Percentiles rank a stretch among this genome's conserved stretches.
Evolutionary conservation across 2,797 vertebrate species (phyloP).

Genomic region (Notolepis coatsorum): DNA sequence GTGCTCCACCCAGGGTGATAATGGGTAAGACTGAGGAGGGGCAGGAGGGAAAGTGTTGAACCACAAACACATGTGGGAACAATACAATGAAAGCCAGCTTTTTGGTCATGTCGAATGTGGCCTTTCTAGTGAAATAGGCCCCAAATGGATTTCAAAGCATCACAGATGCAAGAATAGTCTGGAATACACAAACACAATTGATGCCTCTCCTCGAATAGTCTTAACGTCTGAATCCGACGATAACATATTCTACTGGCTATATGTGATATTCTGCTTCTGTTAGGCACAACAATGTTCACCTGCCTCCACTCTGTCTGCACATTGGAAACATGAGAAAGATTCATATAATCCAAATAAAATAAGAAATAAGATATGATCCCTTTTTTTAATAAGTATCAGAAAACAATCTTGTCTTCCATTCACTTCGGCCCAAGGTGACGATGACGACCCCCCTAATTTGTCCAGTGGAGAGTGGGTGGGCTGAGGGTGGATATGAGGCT

Average conservation of each 20-base stretch:
- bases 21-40: slow-evolving; percentile 18
- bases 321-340: slow-evolving; percentile 37
- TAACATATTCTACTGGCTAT: slow-evolving; percentile 23
- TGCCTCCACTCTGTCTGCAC: slow-evolving; percentile 37
- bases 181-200: slow-evolving; percentile 6
- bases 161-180: slow-evolving; percentile 66
- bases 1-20: background rate
- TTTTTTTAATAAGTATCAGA: slow-evolving; percentile 35
- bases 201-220: background rate
- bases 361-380: slow-evolving; percentile 54
- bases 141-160: slow-evolving; percentile 58
- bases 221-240: slow-evolving; percentile 17
- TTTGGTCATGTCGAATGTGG: slow-evolving; percentile 43
- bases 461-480: slow-evolving; percentile 40
- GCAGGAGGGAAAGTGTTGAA: slow-evolving; percentile 14
- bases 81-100: slow-evolving; percentile 50
- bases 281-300: slow-evolving; percentile 70
- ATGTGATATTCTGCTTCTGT: slow-evolving; percentile 31
- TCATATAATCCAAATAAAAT: slow-evolving; percentile 39
- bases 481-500: slow-evolving; percentile 20
- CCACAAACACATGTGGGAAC: slow-evolving; percentile 28
- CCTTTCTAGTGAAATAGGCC: slow-evolving; percentile 26
- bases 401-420: slow-evolving; percentile 40
- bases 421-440: slow-evolving; percentile 30
- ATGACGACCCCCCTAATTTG: slow-evolving; percentile 39